Conservation (phyloP, 2,797 vertebrate species). For the Phalloptychus januarius region DNA sequence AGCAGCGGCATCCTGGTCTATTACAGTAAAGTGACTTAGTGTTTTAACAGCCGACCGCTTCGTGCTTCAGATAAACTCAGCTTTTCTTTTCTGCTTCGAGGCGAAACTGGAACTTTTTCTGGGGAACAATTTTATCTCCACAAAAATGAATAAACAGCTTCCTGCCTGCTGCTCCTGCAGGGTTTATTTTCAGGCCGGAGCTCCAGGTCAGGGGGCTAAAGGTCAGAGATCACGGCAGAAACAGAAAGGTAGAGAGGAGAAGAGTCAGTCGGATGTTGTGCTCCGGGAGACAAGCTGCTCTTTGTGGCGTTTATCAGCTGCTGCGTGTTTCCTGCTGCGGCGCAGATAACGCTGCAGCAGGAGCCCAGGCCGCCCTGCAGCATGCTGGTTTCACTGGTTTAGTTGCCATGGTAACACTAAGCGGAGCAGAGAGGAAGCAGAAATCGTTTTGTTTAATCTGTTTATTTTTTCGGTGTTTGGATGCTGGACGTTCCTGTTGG, state of each 20-base stretch:
- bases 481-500: neutral
- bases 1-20: neutral
- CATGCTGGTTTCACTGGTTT: neutral
- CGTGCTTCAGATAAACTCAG: neutral
- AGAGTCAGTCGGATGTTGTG: neutral
- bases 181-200: neutral
- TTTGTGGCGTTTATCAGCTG: conserved; percentile 38
- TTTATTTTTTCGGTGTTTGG: neutral
- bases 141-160: neutral
- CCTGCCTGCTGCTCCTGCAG: neutral
- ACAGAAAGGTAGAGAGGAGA: neutral
- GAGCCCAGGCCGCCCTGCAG: neutral
- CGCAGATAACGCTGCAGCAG: conserved; percentile 21
- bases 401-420: neutral
- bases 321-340: conserved; percentile 39
- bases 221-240: neutral
- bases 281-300: conserved; percentile 21
- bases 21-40: too few relatives aligned
- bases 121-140: neutral
- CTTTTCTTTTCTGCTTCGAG: neutral
- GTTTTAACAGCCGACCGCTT: too few relatives aligned
- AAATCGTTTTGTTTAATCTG: neutral
- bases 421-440: neutral
- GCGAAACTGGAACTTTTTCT: neutral
- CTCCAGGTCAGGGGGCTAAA: neutral